Evolutionary conservation across 2,888 invertebrate genomes (phyloP), one percentile per base, ranked within the genome.

Genomic region (Thereva unica): DNA sequence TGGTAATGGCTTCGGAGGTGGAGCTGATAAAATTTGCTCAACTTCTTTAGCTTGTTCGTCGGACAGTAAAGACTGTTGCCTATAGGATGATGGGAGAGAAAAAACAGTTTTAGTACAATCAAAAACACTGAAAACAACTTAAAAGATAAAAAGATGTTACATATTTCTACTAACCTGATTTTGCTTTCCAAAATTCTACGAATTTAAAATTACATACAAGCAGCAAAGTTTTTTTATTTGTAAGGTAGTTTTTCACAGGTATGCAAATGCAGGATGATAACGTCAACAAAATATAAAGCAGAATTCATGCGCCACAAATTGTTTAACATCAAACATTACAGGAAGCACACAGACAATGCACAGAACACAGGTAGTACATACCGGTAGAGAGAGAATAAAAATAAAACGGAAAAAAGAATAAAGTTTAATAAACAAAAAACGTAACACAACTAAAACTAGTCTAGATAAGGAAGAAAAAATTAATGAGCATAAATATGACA

Each of bases 41-140:
- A 93, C 92, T 84, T 94, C 93, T 80, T 92, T 91, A 73, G 93
- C 93, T 82, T 93, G 93, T 82, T 93, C 93, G 80, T 94, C 93
- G 69, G 92, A 92, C 76, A 92, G 84, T 76, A 92, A 83, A 77
- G 88, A 87, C 82, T 91, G 91, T 85, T 90, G 89, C 81, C 91
- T 91, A 82, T 78, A 57, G 54, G 54, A 64, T 37, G 23, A 68
- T 40, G 53, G 71, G 67, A 68, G 56, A 7, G 66, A 23, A 59
- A 23, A 1, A 45, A 53, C 12, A 12, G 41, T 65, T 12, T 47
- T 53, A 49, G 61, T 45, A 52, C 8, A 68, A 66, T 23, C 37
- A 45, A 40, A 67, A 53, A 45, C 55, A 56, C 35, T 45, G 38
- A 69, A 61, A 63, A 38, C 10, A 23, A 56, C 8, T 45, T 56